phyloP scores from a whole-genome alignment of 2,113 vertebrate genomes.

The Clinocottus analis region DNA sequence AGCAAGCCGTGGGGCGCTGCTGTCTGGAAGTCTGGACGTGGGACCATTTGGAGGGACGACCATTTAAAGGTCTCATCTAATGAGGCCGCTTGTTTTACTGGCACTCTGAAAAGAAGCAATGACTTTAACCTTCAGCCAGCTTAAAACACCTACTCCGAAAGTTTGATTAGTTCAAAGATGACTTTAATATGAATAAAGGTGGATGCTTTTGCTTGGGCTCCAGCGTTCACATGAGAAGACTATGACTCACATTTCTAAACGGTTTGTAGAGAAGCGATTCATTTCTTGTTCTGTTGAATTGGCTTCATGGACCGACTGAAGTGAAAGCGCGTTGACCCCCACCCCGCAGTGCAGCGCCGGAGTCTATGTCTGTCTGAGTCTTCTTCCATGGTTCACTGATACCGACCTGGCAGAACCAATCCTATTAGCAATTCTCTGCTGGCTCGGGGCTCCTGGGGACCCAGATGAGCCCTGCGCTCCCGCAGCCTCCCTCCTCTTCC shows the following conservation, averaged over 20 bases:
- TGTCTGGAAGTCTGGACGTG: background rate
- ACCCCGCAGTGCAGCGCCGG: background rate
- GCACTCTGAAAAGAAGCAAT: background rate
- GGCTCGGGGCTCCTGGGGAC: slow-evolving; percentile 48
- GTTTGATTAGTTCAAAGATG: background rate
- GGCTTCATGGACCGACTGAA: background rate
- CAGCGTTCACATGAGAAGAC: background rate
- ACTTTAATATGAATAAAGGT: background rate
- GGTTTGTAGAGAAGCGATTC: background rate
- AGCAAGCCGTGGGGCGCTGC: background rate
- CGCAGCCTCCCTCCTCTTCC: slow-evolving; percentile 14
- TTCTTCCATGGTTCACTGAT: slow-evolving; percentile 55
- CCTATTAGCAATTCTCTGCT: slow-evolving; percentile 69
- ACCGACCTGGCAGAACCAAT: slow-evolving; percentile 52
- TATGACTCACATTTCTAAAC: background rate
- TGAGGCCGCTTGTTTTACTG: background rate
- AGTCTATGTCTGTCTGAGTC: slow-evolving; percentile 34
- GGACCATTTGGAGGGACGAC: background rate
- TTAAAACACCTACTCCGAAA: background rate
- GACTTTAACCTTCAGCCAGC: background rate
- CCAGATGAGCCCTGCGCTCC: slow-evolving; percentile 19
- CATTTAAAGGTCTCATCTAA: background rate
- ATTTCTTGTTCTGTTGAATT: slow-evolving; percentile 17
- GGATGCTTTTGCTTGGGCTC: background rate
- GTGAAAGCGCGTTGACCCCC: slow-evolving; percentile 28